Evolutionary conservation across 2,888 invertebrate genomes (phyloP), one percentile per base, ranked within the genome.

Genomic region (Amiota minor): DNA sequence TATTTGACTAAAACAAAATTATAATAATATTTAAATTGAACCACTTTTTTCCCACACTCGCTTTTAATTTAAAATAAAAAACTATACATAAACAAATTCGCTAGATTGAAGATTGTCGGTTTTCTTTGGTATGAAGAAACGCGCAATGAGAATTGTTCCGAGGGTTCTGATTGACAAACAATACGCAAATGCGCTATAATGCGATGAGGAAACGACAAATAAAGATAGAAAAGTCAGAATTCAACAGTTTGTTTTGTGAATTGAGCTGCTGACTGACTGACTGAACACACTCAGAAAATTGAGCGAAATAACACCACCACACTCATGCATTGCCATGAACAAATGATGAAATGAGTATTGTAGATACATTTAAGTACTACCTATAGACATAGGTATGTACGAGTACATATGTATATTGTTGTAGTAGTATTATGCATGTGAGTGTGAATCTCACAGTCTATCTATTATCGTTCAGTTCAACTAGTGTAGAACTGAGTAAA

Each of bases 131-230:
- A 1, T 35, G 46, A 65, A 68, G 50, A 50, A 53, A 18, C 59
- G 20, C 59, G 20, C 8, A 23, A 20, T 59, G 35, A 65, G 75
- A 46, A 23, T 23, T 49, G 65, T 47, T 65, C 75, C 74, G 75
- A 61, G 23, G 61, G 73, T 81, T 80, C 79, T 82, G 81, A 77
- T 79, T 81, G 85, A 78, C 83, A 85, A 83, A 83, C 83, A 85
- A 80, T 78, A 79, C 82, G 80, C 77, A 82, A 83, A 83, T 83
- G 83, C 80, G 83, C 78, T 84, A 79, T 79, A 82, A 82, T 79
- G 78, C 77, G 84, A 81, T 78, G 83, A 81, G 83, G 84, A 84
- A 83, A 79, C 84, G 79, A 74, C 82, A 83, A 85, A 83, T 83
- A 83, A 83, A 68, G 65, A 14, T 23, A n/a, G 45, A 16, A 23